Conservation (phyloP, 2,888 invertebrate genomes). For the Syritta pipiens region DNA sequence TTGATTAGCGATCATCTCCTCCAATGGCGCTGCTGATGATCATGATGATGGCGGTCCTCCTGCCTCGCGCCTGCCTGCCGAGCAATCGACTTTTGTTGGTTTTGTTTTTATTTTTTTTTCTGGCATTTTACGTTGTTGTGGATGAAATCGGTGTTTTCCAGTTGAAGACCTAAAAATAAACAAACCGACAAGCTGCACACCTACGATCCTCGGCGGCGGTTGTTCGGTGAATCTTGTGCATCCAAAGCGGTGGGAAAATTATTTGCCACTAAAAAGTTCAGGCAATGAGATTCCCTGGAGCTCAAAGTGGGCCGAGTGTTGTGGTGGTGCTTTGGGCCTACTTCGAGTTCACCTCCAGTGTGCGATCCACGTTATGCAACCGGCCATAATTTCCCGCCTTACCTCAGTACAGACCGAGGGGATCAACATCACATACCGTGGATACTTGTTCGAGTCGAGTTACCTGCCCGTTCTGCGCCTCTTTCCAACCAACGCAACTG, state of each 20-base stretch:
- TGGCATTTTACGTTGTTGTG: neutral
- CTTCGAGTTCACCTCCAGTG: slow-evolving; percentile 47
- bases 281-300: slow-evolving; percentile 30
- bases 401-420: no score
- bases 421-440: no score
- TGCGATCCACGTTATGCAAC: slow-evolving; percentile 53
- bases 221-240: neutral
- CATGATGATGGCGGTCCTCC: slow-evolving; percentile 28
- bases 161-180: slow-evolving; percentile 56
- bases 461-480: slow-evolving; percentile 19
- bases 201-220: slow-evolving; percentile 32
- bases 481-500: slow-evolving; percentile 32
- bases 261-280: slow-evolving; percentile 46
- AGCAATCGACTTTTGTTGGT: slow-evolving; percentile 37
- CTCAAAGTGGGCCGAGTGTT: slow-evolving; percentile 42
- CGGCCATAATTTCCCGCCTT: slow-evolving; percentile 48
- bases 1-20: slow-evolving; percentile 57
- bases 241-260: slow-evolving; percentile 47
- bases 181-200: slow-evolving; percentile 41
- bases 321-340: slow-evolving; percentile 36
- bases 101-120: slow-evolving; percentile 30
- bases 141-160: slow-evolving; percentile 49
- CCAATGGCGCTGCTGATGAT: slow-evolving; percentile 22
- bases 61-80: slow-evolving; percentile 2
- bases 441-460: slow-evolving; percentile 29